Percentiles rank a stretch among this genome's conserved stretches.
Conservation (phyloP, 2,888 invertebrate genomes). For the Trissolcus japonicus region DNA sequence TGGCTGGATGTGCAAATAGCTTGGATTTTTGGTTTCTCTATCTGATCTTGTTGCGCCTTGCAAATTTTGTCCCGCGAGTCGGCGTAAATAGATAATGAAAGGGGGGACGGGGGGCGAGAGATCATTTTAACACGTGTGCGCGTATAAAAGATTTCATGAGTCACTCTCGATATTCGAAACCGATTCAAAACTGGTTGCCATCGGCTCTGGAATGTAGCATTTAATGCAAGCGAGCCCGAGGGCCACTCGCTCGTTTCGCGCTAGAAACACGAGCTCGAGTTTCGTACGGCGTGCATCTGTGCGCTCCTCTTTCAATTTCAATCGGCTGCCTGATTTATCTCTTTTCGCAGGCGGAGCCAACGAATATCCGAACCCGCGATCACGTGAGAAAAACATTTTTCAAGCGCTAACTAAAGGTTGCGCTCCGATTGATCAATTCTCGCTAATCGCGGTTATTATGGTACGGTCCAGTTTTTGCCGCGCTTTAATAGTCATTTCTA, state of each 20-base stretch:
- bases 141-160: slow-evolving; percentile 57
- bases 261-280: slow-evolving; percentile 53
- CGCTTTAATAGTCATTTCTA: too few relatives aligned
- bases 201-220: slow-evolving; percentile 60
- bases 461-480: too few relatives aligned
- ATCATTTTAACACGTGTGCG: slow-evolving; percentile 54
- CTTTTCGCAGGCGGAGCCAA: slow-evolving; percentile 20
- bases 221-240: slow-evolving; percentile 59
- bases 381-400: slow-evolving; percentile 14
- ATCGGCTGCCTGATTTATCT: slow-evolving; percentile 53
- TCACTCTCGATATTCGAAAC: slow-evolving; percentile 57
- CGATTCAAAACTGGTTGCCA: slow-evolving; percentile 60
- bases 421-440: not conserved
- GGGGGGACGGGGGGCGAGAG: slow-evolving; percentile 35
- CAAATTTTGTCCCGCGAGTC: slow-evolving; percentile 1
- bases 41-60: slow-evolving; percentile 1
- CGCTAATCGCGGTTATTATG: slow-evolving; percentile 4
- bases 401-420: slow-evolving; percentile 2
- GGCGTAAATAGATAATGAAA: slow-evolving; percentile 25
- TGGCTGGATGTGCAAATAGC: too few relatives aligned
- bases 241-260: slow-evolving; percentile 53
- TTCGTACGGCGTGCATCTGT: slow-evolving; percentile 52
- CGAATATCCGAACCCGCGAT: slow-evolving; percentile 16
- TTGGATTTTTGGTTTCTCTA: not conserved
- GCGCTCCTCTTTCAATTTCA: slow-evolving; percentile 50